These are phyloP conservation scores for Syritta pipiens DNA, from an alignment of 2,888 invertebrate species.

Conservation along the genomic window DNA sequence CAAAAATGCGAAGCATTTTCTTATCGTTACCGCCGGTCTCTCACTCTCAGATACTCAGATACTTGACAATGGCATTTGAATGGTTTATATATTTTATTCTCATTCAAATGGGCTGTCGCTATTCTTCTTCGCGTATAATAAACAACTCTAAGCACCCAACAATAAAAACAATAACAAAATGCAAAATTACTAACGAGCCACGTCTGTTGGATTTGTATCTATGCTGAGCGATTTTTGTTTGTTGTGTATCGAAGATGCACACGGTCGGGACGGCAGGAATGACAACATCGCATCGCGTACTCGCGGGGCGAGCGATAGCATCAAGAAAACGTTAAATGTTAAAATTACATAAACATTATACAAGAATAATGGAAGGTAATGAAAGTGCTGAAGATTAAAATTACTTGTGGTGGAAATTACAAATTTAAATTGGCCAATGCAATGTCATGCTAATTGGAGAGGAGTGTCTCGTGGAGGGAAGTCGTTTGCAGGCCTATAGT, in stretches of 20 bases:
- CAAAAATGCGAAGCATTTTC: conserved; percentile 28
- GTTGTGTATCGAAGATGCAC: conserved; percentile 20
- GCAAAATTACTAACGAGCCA: conserved; percentile 34
- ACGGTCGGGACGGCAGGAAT: not conserved
- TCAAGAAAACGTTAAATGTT: conserved; percentile 3
- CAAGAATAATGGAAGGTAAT: not conserved
- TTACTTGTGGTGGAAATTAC: no score
- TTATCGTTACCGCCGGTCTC: no score
- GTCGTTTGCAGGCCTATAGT: no score
- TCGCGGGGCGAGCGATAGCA: conserved; percentile 5
- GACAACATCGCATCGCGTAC: no score
- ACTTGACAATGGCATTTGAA: conserved; percentile 44
- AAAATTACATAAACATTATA: not conserved
- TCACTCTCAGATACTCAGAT: conserved; percentile 19
- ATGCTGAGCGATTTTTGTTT: conserved; percentile 27
- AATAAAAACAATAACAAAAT: conserved; percentile 20
- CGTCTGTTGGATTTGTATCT: conserved; percentile 23
- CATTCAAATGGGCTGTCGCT: conserved; percentile 48
- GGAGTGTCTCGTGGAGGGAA: no score
- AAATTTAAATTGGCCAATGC: no score
- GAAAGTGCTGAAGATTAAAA: not conserved
- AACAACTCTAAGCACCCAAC: conserved; percentile 25
- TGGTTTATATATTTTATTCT: conserved; percentile 33
- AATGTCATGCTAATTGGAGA: not conserved
- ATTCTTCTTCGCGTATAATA: conserved; percentile 27